Conservation (phyloP, 2,113 vertebrate species). For the Mirounga angustirostris region DNA sequence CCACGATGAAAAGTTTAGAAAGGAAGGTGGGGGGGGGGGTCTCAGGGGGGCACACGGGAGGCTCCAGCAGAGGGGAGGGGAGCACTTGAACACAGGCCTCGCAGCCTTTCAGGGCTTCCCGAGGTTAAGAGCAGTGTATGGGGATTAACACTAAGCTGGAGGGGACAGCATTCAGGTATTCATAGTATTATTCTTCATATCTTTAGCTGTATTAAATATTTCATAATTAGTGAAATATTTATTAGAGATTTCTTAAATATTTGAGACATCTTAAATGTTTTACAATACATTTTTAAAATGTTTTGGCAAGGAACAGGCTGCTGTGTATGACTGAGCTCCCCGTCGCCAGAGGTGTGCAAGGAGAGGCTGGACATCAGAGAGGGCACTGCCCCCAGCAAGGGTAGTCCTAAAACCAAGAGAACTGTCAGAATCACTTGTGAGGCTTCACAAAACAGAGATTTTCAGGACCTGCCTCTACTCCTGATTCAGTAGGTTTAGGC, state of each 20-base stretch:
- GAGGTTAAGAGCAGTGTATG: rapidly evolving
- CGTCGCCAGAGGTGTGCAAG: rapidly evolving
- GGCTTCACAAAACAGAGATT: background rate
- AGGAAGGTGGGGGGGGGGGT: rapidly evolving
- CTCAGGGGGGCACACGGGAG: rapidly evolving
- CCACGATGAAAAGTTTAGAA: rapidly evolving
- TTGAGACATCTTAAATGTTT: slow-evolving; percentile 73
- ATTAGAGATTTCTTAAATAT: slow-evolving; percentile 69
- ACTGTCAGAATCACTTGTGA: rapidly evolving
- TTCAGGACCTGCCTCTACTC: background rate
- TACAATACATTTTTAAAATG: background rate
- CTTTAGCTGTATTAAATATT: slow-evolving; percentile 58
- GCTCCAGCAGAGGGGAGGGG: too few relatives aligned
- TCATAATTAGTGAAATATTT: slow-evolving; percentile 77
- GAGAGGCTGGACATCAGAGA: rapidly evolving
- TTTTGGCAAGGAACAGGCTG: slow-evolving; percentile 56
- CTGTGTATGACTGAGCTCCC: background rate
- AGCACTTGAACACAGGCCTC: rapidly evolving
- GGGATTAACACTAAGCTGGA: background rate
- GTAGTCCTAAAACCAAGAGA: rapidly evolving
- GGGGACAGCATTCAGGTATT: background rate
- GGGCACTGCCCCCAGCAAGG: rapidly evolving
- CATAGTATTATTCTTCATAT: background rate
- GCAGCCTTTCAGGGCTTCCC: background rate
- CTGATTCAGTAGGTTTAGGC: background rate